phyloP scores from a whole-genome alignment of 1,140 invertebrate genomes.

The Pseudomyrmex pallidus region DNA sequence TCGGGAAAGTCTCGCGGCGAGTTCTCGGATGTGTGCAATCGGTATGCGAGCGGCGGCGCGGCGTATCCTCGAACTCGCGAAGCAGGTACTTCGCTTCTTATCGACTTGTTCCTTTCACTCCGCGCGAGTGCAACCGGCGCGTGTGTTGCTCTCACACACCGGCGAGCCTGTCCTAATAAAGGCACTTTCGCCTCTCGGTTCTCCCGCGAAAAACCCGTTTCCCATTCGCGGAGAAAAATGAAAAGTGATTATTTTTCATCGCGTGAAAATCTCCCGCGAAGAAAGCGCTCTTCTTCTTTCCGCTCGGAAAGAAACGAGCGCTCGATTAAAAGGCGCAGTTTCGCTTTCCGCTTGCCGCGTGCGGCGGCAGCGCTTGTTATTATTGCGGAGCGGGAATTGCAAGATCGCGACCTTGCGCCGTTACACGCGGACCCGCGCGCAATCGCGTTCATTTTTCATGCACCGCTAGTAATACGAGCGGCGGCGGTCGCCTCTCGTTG shows the following conservation, averaged over 20 bases:
- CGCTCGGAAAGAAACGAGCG: not conserved
- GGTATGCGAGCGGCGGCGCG: not conserved
- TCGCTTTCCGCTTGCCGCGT: not conserved
- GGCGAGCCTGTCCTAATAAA: constrained; percentile 69
- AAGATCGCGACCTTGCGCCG: constrained; percentile 64
- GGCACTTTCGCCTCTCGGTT: constrained; percentile 62
- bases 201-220: too few species aligned
- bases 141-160: too few species aligned
- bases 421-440: not conserved
- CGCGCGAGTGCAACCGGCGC: constrained; percentile 47
- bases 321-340: not conserved
- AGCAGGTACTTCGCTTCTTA: constrained; percentile 67
- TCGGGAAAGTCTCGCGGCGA: not conserved
- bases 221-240: not conserved
- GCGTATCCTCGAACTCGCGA: not conserved
- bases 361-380: not conserved
- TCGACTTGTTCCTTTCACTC: constrained; percentile 70
- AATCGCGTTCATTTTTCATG: constrained; percentile 65
- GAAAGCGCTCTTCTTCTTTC: not conserved
- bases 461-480: constrained; percentile 40
- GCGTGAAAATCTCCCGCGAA: too few species aligned
- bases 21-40: constrained; percentile 27
- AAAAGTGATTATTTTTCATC: not conserved
- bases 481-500: not conserved
- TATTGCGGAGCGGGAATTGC: not conserved